Evolutionary conservation across 30 jellyfish, hydroid and myxozoan genomes (phyloP).

Genomic region (Aurelia aurita complex sp. Pacific): DNA sequence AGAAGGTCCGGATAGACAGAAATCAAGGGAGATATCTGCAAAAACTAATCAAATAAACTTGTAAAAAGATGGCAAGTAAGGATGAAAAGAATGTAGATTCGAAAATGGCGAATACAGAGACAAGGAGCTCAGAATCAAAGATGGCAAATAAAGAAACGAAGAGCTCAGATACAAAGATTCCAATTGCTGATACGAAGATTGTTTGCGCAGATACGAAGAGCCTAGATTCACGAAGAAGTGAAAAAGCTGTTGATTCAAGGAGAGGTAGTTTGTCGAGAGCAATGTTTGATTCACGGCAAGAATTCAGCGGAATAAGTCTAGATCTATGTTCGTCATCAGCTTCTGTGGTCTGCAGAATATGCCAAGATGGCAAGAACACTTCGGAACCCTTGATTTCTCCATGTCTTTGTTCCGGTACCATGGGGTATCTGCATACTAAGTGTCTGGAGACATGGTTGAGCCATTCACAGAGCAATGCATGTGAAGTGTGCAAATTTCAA

Average conservation of each 20-base stretch:
- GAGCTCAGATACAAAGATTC: too few relatives aligned
- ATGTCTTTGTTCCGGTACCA: constrained; percentile 83
- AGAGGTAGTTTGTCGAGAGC: neutral
- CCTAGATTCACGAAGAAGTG: neutral
- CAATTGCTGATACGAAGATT: too few relatives aligned
- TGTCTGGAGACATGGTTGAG: constrained; percentile 93
- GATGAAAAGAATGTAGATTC: too few relatives aligned
- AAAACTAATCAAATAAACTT: too few relatives aligned
- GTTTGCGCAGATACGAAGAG: neutral
- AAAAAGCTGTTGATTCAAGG: neutral
- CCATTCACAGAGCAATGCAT: constrained; percentile 76
- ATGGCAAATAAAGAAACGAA: too few relatives aligned
- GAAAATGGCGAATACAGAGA: too few relatives aligned
- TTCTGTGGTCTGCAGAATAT: constrained; percentile 71
- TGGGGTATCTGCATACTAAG: constrained; percentile 73
- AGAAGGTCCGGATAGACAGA: too few relatives aligned
- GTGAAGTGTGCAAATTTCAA: constrained; percentile 85
- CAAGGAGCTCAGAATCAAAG: too few relatives aligned
- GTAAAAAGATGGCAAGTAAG: too few relatives aligned
- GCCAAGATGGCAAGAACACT: constrained; percentile 73
- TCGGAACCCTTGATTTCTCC: constrained; percentile 73
- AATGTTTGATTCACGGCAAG: constrained; percentile 3
- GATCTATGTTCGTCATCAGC: constrained; percentile 44
- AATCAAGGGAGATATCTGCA: too few relatives aligned
- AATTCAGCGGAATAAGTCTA: constrained; percentile 47